Evolutionary conservation across 2,888 invertebrate species (phyloP), one percentile per base, ranked within the genome.

Genomic region (Andrena marginata): DNA sequence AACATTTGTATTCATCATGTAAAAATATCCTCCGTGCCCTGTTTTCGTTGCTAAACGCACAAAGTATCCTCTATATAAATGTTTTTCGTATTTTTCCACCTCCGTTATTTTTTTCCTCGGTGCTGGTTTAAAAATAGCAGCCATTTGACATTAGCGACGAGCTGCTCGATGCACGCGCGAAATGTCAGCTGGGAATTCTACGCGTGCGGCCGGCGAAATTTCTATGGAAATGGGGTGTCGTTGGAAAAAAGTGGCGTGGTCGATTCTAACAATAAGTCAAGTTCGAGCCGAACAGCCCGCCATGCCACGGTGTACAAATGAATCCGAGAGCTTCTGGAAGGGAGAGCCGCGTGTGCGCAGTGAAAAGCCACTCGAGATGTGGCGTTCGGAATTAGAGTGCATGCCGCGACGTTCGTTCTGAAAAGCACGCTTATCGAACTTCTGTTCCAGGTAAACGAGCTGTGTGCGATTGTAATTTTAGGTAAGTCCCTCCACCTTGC

Each of bases 331-430:
- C 29, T 23, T 56, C 69, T 77, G 63, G 87, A 77, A 85, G 80
- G 87, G 87, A 78, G 83, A 59, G 33, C 54, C 73, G 87, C 84
- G 85, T 79, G 85, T 87, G 87, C 87, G 87, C 85, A 78, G 78
- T 73, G 71, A 71, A 82, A 81, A 77, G 56, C 73, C 68, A 54
- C 77, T 62, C 70, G 72, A 56, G 73, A 70, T 73, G 77, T 78
- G 69, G 65, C 71, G 72, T 76, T 83, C 87, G 83, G 85, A 85
- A 89, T 89, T 87, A 83, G 89, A 85, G 85, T 82, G 87, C 78
- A 65, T 79, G 84, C 70, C 80, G 84, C 80, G 85, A 75, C 78
- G 75, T 77, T 82, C 80, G 68, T 80, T 77, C 87, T 23, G 78
- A 77, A 82, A 85, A 82, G 73, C 82, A 81, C 77, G 77, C 77